Evolutionary conservation across 2,888 invertebrate genomes (phyloP), one percentile per base, ranked within the genome.

Genomic region (Caenorhabditis macrosperma): DNA sequence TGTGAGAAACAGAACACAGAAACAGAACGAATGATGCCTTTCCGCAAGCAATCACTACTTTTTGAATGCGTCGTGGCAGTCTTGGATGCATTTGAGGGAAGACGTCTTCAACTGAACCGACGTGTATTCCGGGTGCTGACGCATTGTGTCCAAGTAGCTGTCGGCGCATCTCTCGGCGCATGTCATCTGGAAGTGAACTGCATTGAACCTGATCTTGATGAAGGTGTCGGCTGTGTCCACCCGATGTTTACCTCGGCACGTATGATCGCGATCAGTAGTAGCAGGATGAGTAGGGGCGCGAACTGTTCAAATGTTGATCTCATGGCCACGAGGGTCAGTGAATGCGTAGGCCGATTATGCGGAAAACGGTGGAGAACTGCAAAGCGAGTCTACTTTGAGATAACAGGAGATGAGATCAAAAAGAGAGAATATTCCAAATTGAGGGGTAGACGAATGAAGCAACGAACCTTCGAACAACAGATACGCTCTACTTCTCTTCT

Each of bases 91-190:
- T 28, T 68, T 61, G 17, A 81, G 61, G 10, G 82, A 81, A 2
- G 59, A 57, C 17, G 78, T 74, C 48, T 82, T 84, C 35, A 78
- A 61, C 54, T 78, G 78, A 55, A 52, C 44, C 12, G 77, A 78
- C n/a, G 71, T 68, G 61, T 76, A 75, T 35, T 76, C 81, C 5
- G 84, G 84, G 48, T 80, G 78, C 15, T 64, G 63, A 17, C 57
- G 55, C 57, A 81, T 67, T 33, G 77, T 78, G n/a, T 67, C 69
- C 71, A 84, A 63, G 57, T 81, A 84, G 15, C 57, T 59, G 54
- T 84, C 82, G 15, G 84, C 82, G 60, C 84, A 84, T 22, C 64
- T 35, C 3, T 81, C 78, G 2, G 82, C 80, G 41, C 82, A 82
- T 10, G 71, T 82, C 52, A 57, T 64, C 74, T 69, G 64, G 44